Evolutionary conservation across 2,113 vertebrate species (phyloP), one percentile per base, ranked within the genome.

Genomic region (Chunga burmeisteri): DNA sequence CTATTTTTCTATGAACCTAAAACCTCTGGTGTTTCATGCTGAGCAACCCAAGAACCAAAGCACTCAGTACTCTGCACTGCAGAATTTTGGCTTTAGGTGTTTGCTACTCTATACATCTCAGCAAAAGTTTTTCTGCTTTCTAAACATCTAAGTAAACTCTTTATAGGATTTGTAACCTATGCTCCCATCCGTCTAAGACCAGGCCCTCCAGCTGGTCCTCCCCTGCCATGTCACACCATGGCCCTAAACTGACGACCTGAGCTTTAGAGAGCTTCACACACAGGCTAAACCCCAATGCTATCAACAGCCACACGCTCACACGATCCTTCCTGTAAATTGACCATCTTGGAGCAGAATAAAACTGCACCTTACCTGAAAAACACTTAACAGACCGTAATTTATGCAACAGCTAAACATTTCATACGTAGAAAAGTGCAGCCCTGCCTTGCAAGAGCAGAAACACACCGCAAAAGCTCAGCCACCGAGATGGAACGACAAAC

Each of bases 391-490:
- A 15, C n/a, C 2, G 0, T 5, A 52, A 20, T 53, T 63, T 38
- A 3, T 1, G 40, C 53, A 81, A 2, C 7, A 44, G 62, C 26
- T 47, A 21, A 49, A 19, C 25, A 1, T 9, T 19, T 13, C 6
- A 2, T 1, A 2, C 0, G 2, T 0, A 14, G 44, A 11, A 7
- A 10, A n/a, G 21, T 0, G 4, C 30, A 49, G 85, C 81, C 55
- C 55, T 50, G 86, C 11, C 66, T 34, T 3, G 47, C 52, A 4
- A 30, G 68, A 71, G 66, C 72, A 71, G 77, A 58, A 53, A 22
- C 12, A 3, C 42, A 5, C 7, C 11, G 5, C 0, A 2, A 26
- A 34, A 50, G 50, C 88, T 44, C 34, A 21, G 79, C 34, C 2
- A 0, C 2, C 0, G 4, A 16, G 85, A 16, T 3, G 56, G 46